phyloP scores from a whole-genome alignment of 2,113 vertebrate genomes.

The crab-eating macaque (Macaca fascicularis) region T2T-MFA8v1.1 NC_088377.1:56473501-56474000 shows the following conservation, averaged over 20 bases:
- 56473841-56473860: not conserved
- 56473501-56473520: not conserved
- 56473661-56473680: not conserved
- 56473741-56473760: not conserved
- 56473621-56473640: not conserved
- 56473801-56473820: too few relatives aligned
- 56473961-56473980: not conserved
- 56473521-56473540: not conserved
- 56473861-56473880: not conserved
- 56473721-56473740: not conserved
- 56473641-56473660: not conserved
- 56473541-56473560: not conserved
- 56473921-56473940: not conserved
- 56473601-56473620: not conserved
- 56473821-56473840: not conserved
- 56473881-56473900: not conserved
- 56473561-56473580: conserved; percentile 25
- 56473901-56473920: not conserved
- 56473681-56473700: not conserved
- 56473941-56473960: not conserved
- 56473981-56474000: not conserved
- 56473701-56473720: not conserved
- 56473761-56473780: not conserved
- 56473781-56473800: not conserved
- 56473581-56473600: not conserved